phyloP scores from a whole-genome alignment of 2,113 vertebrate species.

The Vulpes vulpes region DNA sequence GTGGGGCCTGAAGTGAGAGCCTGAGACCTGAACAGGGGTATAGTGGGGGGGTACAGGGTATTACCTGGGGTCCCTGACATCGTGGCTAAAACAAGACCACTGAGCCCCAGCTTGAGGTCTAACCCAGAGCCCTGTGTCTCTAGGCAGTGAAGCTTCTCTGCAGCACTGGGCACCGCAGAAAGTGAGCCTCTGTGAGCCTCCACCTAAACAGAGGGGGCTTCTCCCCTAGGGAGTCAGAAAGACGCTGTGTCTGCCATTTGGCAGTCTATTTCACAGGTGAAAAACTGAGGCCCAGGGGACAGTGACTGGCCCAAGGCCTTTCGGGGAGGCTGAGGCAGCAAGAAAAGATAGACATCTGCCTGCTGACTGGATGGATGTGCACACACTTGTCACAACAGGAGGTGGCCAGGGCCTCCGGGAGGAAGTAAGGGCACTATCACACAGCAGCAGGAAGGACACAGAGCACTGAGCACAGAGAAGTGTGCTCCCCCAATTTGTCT shows the following conservation, averaged over 20 bases:
- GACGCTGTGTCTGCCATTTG: not conserved
- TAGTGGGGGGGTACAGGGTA: not conserved
- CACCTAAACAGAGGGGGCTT: not conserved
- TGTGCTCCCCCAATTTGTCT: not conserved
- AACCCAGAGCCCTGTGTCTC: not conserved
- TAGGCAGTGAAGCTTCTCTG: not conserved
- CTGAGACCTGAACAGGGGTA: not conserved
- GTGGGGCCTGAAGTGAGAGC: not conserved
- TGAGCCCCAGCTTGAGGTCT: not conserved
- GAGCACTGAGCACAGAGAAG: not conserved
- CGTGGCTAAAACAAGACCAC: not conserved
- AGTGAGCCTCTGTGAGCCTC: not conserved
- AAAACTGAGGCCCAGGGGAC: not conserved
- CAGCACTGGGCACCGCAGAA: not conserved
- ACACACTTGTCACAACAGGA: not conserved
- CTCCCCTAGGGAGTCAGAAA: not conserved
- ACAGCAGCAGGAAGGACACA: not conserved
- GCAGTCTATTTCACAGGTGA: not conserved
- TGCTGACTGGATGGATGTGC: not conserved
- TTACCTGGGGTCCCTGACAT: not conserved
- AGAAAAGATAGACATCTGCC: not conserved
- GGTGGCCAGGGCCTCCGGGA: not conserved
- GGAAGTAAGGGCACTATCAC: rapidly evolving
- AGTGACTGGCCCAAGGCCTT: not conserved
- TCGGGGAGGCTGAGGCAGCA: not conserved